Conservation (phyloP, 2,888 invertebrate species). For the Diadegma fenestrale region DNA sequence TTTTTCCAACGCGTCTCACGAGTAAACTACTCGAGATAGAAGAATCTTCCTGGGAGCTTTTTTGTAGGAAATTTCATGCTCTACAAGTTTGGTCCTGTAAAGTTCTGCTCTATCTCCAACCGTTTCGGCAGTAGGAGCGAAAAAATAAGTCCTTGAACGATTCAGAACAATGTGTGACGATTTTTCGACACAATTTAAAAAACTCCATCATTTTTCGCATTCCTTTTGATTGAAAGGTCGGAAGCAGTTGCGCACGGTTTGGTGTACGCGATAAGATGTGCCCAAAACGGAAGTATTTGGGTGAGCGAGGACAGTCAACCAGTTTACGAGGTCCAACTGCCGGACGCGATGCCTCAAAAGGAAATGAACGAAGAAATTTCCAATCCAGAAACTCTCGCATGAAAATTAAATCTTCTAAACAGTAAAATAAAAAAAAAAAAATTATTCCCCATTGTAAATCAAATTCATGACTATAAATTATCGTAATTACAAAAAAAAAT, state of each 20-base stretch:
- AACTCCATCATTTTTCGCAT: slow-evolving; percentile 10
- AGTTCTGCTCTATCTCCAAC: neutral
- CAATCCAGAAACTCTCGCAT: slow-evolving; percentile 43
- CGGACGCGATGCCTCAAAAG: slow-evolving; percentile 76
- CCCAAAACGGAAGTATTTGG: slow-evolving; percentile 82
- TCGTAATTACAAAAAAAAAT: neutral
- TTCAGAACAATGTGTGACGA: neutral
- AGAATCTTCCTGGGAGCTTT: neutral
- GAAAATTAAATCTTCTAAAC: neutral
- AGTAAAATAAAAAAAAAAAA: neutral
- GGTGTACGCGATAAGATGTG: slow-evolving; percentile 80
- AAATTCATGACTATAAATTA: neutral
- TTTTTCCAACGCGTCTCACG: neutral
- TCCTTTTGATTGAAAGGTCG: slow-evolving; percentile 73
- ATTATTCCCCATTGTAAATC: neutral
- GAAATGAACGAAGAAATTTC: slow-evolving; percentile 52
- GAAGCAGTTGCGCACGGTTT: slow-evolving; percentile 80
- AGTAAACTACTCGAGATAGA: neutral
- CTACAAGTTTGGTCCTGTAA: neutral
- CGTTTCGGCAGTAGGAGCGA: neutral
- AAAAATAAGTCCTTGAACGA: neutral
- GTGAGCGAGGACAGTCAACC: slow-evolving; percentile 81
- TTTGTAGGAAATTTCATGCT: neutral
- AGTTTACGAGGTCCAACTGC: slow-evolving; percentile 80
- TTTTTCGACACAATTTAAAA: neutral